Percentiles rank a stretch among this genome's conserved stretches.
phyloP scores from a whole-genome alignment of 1,140 invertebrate species.

The Geopemphigus sp. region DNA sequence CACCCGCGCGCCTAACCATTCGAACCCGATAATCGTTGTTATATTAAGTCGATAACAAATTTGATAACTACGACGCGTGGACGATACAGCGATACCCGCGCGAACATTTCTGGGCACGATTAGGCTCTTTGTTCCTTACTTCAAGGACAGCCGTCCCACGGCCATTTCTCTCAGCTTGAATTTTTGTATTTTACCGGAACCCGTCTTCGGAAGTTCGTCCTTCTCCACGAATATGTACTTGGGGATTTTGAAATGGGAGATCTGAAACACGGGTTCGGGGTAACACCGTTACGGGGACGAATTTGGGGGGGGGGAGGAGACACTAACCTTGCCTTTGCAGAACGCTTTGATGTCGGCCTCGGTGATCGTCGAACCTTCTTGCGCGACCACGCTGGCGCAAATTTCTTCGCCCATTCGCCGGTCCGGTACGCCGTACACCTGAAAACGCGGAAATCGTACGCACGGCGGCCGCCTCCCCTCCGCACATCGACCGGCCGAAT shows the following conservation, averaged over 20 bases:
- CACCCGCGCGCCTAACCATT: too few species aligned
- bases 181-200: slow-evolving; percentile 82
- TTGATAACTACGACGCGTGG: too few species aligned
- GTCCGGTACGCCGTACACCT: slow-evolving; percentile 76
- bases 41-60: too few species aligned
- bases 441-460: slow-evolving; percentile 30
- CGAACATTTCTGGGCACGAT: too few species aligned
- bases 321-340: slow-evolving; percentile 69
- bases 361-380: slow-evolving; percentile 57
- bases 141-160: not conserved
- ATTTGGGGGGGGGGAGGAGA: too few species aligned
- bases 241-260: slow-evolving; percentile 82
- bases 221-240: slow-evolving; percentile 64
- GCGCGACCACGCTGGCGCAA: slow-evolving; percentile 71
- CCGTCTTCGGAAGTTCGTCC: slow-evolving; percentile 74
- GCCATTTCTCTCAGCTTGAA: slow-evolving; percentile 61
- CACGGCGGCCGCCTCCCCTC: too few species aligned
- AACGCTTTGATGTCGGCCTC: slow-evolving; percentile 65
- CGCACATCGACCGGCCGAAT: too few species aligned
- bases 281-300: too few species aligned
- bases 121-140: too few species aligned
- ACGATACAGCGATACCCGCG: too few species aligned
- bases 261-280: slow-evolving; percentile 57
- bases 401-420: slow-evolving; percentile 81
- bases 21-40: too few species aligned